Evolutionary conservation across 2,797 vertebrate genomes (phyloP).

Genomic region (Anniella stebbinsi): DNA sequence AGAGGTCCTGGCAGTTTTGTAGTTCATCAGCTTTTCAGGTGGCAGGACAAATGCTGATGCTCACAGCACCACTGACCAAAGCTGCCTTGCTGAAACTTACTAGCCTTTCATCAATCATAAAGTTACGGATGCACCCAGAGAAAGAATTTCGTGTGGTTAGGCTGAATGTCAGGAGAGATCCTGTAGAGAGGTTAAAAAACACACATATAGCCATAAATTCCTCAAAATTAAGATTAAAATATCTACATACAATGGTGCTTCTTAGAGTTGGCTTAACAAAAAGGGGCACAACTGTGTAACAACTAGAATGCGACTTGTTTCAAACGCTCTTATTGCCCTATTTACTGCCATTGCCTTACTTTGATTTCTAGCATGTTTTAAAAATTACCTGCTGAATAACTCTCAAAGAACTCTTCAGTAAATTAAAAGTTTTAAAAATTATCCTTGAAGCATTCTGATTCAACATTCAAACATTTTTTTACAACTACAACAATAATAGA

Average conservation of each 20-base stretch:
- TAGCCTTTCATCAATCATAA: conserved; percentile 85
- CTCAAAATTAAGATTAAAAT: not conserved
- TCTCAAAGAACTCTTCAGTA: not conserved
- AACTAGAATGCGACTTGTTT: not conserved
- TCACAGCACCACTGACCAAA: conserved; percentile 90
- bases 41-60: conserved; percentile 89
- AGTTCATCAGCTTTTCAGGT: conserved; percentile 71
- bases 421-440: not conserved
- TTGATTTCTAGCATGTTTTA: not conserved
- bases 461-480: not conserved
- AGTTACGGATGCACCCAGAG: conserved; percentile 91
- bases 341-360: not conserved
- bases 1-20: conserved; percentile 27
- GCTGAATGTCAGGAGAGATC: conserved; percentile 83
- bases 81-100: conserved; percentile 90
- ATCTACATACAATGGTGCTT: not conserved
- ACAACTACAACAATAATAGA: not conserved
- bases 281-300: not conserved
- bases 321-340: not conserved
- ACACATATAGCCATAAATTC: not conserved
- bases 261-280: not conserved
- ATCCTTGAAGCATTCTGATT: not conserved
- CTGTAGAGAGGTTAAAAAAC: conserved; percentile 75
- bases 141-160: conserved; percentile 83
- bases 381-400: not conserved